These are phyloP conservation scores for Enteromius treurensis DNA, from an alignment of 2,797 vertebrate species.

Conservation along the genomic window DNA sequence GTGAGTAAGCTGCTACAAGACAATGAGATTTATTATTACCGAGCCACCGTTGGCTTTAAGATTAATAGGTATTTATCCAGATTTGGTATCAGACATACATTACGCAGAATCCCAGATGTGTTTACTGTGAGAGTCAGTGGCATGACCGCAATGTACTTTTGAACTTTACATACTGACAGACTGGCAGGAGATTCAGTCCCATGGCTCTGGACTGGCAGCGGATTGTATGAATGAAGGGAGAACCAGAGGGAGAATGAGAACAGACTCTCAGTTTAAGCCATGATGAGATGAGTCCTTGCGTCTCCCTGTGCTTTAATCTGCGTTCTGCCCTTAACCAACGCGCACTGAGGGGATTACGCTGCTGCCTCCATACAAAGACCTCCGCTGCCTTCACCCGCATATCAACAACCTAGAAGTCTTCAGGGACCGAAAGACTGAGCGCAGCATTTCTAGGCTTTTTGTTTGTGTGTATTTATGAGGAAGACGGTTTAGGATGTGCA, in stretches of 20 bases:
- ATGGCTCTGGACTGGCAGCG: neutral
- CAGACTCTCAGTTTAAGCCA: constrained; percentile 62
- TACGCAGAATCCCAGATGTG: neutral
- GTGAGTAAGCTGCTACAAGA: neutral
- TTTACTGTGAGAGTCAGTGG: neutral
- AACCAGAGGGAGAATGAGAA: constrained; percentile 1
- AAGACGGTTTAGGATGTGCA: constrained; percentile 6
- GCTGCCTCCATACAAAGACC: constrained; percentile 23
- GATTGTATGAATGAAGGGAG: constrained; percentile 32
- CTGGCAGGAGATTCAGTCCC: constrained; percentile 4
- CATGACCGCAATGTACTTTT: neutral
- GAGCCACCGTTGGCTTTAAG: neutral
- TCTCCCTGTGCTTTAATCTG: constrained; percentile 68
- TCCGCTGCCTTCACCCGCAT: constrained; percentile 35
- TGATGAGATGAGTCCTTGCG: constrained; percentile 68
- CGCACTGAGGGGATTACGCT: constrained; percentile 57
- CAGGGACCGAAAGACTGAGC: constrained; percentile 24
- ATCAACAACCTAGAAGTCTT: constrained; percentile 38
- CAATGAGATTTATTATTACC: neutral
- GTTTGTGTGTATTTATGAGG: constrained; percentile 28
- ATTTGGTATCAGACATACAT: neutral
- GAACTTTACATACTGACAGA: constrained; percentile 10
- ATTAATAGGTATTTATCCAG: neutral
- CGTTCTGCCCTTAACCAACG: constrained; percentile 63
- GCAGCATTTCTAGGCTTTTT: constrained; percentile 3